Evolutionary conservation across 1,140 invertebrate genomes (phyloP).

Genomic region (Leptoteleia sp.): DNA sequence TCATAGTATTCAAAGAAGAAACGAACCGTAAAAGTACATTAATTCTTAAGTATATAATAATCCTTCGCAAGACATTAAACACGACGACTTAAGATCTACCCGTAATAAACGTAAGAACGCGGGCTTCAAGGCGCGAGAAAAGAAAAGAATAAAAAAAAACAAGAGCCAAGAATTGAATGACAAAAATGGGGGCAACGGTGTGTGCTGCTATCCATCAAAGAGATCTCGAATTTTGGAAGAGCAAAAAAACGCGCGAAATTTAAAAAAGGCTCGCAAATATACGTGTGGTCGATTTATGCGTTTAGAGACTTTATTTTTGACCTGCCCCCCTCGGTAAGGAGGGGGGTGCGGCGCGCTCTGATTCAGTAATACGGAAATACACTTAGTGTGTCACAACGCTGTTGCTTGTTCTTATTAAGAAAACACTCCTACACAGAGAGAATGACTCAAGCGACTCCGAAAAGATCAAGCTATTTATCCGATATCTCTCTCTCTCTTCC

Average conservation of each 20-base stretch:
- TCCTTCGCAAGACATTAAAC: constrained; percentile 50
- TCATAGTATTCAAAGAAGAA: constrained; percentile 24
- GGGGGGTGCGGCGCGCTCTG: constrained; percentile 44
- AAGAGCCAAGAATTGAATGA: constrained; percentile 41
- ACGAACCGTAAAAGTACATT: constrained; percentile 46
- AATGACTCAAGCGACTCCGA: constrained; percentile 52
- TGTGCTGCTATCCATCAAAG: constrained; percentile 32
- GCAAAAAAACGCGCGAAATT: constrained; percentile 18
- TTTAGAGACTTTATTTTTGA: constrained; percentile 43
- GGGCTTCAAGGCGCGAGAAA: constrained; percentile 5
- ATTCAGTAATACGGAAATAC: constrained; percentile 58
- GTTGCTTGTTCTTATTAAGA: constrained; percentile 59
- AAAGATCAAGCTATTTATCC: constrained; percentile 27
- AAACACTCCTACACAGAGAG: constrained; percentile 49
- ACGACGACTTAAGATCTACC: constrained; percentile 57
- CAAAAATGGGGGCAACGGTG: constrained; percentile 36
- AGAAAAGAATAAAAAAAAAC: too few relatives aligned
- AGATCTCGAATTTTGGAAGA: constrained; percentile 48
- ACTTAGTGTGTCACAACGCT: constrained; percentile 53
- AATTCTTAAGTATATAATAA: constrained; percentile 47
- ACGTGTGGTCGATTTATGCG: constrained; percentile 32
- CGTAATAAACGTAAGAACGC: constrained; percentile 41
- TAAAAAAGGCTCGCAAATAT: constrained; percentile 38
- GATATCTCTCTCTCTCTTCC: too few relatives aligned
- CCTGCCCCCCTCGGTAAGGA: constrained; percentile 25